Conservation (phyloP, 2,113 vertebrate genomes). For the Pelusios castaneus region DNA sequence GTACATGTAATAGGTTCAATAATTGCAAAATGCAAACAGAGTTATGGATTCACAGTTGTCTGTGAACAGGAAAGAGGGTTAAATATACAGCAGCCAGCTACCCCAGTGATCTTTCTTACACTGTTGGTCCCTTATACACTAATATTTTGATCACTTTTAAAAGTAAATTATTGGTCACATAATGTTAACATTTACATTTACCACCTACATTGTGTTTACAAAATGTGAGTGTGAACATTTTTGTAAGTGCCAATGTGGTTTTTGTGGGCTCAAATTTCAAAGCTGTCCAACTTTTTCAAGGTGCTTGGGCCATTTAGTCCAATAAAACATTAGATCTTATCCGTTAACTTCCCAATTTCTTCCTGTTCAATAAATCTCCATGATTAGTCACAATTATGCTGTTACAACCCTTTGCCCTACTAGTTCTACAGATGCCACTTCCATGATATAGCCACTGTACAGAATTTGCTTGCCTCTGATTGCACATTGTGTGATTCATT, state of each 20-base stretch:
- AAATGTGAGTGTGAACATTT: not conserved
- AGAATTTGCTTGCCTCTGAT: not conserved
- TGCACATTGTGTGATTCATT: not conserved
- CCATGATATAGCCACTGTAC: not conserved
- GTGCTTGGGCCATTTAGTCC: not conserved
- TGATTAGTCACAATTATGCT: not conserved
- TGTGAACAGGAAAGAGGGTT: rapidly evolving
- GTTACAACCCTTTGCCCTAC: not conserved
- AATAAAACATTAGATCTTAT: not conserved
- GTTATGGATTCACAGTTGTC: not conserved
- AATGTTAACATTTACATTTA: not conserved
- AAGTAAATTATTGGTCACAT: not conserved
- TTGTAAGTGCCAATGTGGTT: not conserved
- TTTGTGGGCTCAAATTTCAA: not conserved
- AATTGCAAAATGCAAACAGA: not conserved
- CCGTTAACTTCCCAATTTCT: not conserved
- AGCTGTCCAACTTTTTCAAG: not conserved
- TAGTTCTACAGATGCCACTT: not conserved
- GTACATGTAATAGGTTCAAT: not conserved
- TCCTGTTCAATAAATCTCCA: not conserved
- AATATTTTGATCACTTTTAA: not conserved
- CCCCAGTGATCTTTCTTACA: not conserved
- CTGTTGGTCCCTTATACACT: not conserved
- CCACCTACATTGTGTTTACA: not conserved
- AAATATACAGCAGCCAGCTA: not conserved